phyloP scores from a whole-genome alignment of 1,140 invertebrate species.

The Ditylenchus dipsaci region DNA sequence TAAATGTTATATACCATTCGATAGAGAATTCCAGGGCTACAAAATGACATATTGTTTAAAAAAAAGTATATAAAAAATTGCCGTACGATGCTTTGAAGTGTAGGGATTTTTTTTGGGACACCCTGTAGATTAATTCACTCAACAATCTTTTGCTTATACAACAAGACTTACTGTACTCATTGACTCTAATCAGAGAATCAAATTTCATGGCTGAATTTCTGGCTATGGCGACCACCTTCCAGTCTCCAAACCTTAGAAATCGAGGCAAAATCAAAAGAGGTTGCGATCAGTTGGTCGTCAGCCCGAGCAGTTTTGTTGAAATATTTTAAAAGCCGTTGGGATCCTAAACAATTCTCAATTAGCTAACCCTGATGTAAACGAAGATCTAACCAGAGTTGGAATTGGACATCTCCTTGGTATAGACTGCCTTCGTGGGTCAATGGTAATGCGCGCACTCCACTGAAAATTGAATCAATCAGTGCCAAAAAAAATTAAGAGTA shows the following conservation, averaged over 20 bases:
- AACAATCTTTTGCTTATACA: too few relatives aligned
- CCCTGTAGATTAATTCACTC: too few relatives aligned
- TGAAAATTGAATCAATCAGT: too few relatives aligned
- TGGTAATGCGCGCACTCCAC: neutral
- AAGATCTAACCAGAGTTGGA: neutral
- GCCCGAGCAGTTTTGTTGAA: neutral
- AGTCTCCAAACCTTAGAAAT: neutral
- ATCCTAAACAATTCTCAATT: conserved; percentile 4
- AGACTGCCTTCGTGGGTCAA: neutral
- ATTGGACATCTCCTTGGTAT: neutral
- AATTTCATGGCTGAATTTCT: conserved; percentile 2
- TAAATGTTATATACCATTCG: too few relatives aligned
- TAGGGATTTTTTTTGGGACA: too few relatives aligned
- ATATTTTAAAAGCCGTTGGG: conserved; percentile 4
- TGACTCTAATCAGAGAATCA: neutral
- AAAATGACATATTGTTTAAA: too few relatives aligned
- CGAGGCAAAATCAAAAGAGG: neutral
- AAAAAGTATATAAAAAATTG: too few relatives aligned
- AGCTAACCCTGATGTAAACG: neutral
- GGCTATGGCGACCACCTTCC: conserved; percentile 1
- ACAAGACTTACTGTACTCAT: conserved; percentile 1
- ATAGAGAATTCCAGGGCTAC: too few relatives aligned
- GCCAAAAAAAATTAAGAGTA: too few relatives aligned
- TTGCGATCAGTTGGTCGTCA: neutral
- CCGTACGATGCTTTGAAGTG: too few relatives aligned